These are phyloP conservation scores for Pyrgus malvae DNA, from an alignment of 2,888 invertebrate species.

Conservation along the genomic window DNA sequence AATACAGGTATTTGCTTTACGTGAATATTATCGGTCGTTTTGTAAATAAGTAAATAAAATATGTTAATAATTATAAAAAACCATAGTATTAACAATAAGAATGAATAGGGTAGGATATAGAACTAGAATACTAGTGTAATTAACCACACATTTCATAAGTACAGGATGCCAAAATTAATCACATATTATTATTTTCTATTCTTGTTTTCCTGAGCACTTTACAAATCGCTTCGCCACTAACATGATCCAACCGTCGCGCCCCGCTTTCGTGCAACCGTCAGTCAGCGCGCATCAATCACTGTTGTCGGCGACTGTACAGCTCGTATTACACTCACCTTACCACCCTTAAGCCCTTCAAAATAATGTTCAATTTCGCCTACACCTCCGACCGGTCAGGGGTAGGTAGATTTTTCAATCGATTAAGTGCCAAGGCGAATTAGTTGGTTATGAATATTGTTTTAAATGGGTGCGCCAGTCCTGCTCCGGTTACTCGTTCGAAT, in stretches of 20 bases:
- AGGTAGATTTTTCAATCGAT: constrained; percentile 64
- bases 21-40: no score
- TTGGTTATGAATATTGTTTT: constrained; percentile 45
- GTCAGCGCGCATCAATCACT: constrained; percentile 78
- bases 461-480: constrained; percentile 34
- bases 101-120: no score
- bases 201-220: no score
- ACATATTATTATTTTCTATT: no score
- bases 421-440: constrained; percentile 56
- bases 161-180: background rate
- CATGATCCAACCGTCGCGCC: constrained; percentile 22
- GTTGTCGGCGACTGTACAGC: constrained; percentile 70
- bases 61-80: no score
- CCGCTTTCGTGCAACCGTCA: constrained; percentile 69
- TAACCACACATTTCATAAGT: no score
- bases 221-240: constrained; percentile 26
- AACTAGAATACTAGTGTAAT: no score
- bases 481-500: constrained; percentile 11
- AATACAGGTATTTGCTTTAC: no score
- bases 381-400: constrained; percentile 38
- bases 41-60: no score
- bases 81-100: no score
- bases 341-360: constrained; percentile 39
- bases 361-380: constrained; percentile 45
- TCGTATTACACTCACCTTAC: constrained; percentile 66